Conservation (phyloP, 1,140 invertebrate genomes). For the Drosophila mauritiana region DNA sequence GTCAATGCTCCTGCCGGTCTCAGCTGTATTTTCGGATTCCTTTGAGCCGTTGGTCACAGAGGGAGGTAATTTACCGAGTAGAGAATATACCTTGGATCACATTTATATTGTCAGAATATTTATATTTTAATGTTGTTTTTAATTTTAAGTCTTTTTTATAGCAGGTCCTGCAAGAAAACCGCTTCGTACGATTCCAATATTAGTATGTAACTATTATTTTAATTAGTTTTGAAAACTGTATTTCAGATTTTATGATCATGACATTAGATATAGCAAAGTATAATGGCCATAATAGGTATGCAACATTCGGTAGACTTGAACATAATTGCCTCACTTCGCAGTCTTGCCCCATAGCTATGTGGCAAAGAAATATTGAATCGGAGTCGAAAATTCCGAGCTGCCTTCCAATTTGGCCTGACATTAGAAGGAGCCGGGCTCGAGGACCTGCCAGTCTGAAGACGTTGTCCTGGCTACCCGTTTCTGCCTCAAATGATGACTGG, state of each 20-base stretch:
- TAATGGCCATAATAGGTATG: not conserved
- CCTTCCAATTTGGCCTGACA: conserved; percentile 40
- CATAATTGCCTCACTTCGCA: not conserved
- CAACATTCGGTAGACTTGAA: not conserved
- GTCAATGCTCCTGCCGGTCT: conserved; percentile 47
- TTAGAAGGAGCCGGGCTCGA: not conserved
- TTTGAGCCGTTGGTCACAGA: not conserved
- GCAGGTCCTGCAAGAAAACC: too few species aligned
- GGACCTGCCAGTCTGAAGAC: conserved; percentile 35
- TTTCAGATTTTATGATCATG: too few species aligned
- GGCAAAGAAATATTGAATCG: not conserved
- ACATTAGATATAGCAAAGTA: too few species aligned
- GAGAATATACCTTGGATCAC: not conserved
- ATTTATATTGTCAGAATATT: not conserved
- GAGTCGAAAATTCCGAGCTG: conserved; percentile 5
- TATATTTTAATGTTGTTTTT: too few species aligned
- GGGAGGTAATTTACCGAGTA: not conserved
- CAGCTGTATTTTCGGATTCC: conserved; percentile 19
- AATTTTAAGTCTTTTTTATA: too few species aligned
- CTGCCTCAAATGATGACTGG: conserved; percentile 54
- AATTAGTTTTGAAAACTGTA: too few species aligned
- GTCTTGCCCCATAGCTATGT: not conserved
- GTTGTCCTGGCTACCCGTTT: conserved; percentile 60
- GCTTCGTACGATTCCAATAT: too few species aligned
- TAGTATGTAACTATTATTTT: too few species aligned